Evolutionary conservation across 2,888 invertebrate genomes (phyloP), one percentile per base, ranked within the genome.

Genomic region (Stenolophus ochropezus): DNA sequence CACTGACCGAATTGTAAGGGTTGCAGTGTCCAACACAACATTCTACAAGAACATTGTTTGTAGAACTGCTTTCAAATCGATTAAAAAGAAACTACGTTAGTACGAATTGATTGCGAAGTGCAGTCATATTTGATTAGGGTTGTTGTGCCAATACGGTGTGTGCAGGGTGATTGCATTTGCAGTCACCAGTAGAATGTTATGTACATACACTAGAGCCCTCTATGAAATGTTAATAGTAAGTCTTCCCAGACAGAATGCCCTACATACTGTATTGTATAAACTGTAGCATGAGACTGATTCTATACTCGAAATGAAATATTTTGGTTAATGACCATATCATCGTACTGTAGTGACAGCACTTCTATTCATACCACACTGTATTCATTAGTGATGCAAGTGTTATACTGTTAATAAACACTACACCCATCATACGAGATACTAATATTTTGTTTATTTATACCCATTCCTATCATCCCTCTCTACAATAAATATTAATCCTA

Each of bases 251-350:
- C 81, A 58, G 27, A 18, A 65, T 65, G 33, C 33, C 33, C 33
- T 42, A 42, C 23, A 42, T 42, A 42, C 33, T 42, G 33, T 42
- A 42, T 11, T 42, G 33, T 42, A 42, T 42, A 42, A 6, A 42
- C 33, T 42, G 74, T 81, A 81, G 81, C 74, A 75, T 73, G 75
- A 81, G 81, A 81, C 81, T 81, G 81, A 81, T 75, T 25, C 73
- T 80, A 81, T 81, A 81, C 75, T 81, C 81, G 75, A 81, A 81
- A 81, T 80, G 71, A 80, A 81, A 81, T 73, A 77, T 80, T 80
- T 81, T 81, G 74, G 61, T 74, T 81, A 61, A 80, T 61, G 47
- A 81, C 75, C 81, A 79, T 79, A 79, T 79, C 79, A 79, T 21
- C 33, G 33, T 42, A 11, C 11, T 42, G 33, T 42, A 6, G 33